A percentile compares a stretch with the other conserved stretches of the same genome.
Evolutionary conservation across 2,888 invertebrate genomes (phyloP).

Genomic region (Drosophila ezoana): DNA sequence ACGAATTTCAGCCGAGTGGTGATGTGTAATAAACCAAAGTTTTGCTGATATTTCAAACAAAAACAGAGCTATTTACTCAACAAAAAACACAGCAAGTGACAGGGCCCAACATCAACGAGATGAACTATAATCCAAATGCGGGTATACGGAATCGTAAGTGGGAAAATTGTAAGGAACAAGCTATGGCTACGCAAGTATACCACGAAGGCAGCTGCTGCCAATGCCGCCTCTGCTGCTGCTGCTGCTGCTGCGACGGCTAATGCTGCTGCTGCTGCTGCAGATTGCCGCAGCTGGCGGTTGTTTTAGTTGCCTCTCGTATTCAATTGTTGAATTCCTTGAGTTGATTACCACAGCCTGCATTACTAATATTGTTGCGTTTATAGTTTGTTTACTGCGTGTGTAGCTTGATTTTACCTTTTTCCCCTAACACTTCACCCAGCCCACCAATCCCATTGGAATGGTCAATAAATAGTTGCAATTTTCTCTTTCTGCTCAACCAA

Average conservation of each 20-base stretch:
- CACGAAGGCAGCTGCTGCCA: conserved; percentile 36
- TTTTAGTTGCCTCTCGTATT: conserved; percentile 16
- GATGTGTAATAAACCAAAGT: conserved; percentile 68
- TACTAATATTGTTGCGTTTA: conserved; percentile 30
- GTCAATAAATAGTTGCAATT: conserved; percentile 18
- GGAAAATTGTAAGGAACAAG: conserved; percentile 83
- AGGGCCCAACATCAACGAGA: conserved; percentile 39
- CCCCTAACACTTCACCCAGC: conserved; percentile 12
- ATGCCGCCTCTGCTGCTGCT: conserved; percentile 21
- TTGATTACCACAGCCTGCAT: not conserved
- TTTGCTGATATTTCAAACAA: conserved; percentile 47
- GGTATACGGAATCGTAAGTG: conserved; percentile 84
- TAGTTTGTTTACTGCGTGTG: conserved; percentile 51
- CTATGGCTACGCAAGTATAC: conserved; percentile 80
- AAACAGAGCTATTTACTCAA: conserved; percentile 13
- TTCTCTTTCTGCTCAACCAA: conserved; percentile 24
- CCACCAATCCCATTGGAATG: not conserved
- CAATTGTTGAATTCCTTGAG: conserved; percentile 34
- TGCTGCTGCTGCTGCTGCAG: conserved; percentile 23
- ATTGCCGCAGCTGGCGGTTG: conserved; percentile 34
- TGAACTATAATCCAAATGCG: conserved; percentile 84
- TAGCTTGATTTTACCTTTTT: conserved; percentile 77
- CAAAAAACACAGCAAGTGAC: conserved; percentile 4
- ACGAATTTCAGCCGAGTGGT: conserved; percentile 52
- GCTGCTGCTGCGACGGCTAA: no score